Evolutionary conservation across 2,888 invertebrate species (phyloP).

Genomic region (Polydrusus cervinus): DNA sequence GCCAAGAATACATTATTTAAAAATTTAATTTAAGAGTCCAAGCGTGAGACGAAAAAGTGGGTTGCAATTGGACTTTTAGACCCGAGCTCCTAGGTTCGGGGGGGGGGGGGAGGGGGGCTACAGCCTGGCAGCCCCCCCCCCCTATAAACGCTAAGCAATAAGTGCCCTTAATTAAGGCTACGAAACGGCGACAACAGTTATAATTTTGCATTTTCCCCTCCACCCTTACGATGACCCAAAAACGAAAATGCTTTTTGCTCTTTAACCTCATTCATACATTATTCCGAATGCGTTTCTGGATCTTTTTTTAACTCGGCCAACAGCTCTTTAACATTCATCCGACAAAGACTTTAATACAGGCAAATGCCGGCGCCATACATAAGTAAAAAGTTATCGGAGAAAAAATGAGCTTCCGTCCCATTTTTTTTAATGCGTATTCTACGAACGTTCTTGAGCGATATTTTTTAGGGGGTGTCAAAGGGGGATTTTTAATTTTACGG

Average conservation of each 20-base stretch:
- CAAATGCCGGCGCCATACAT: slow-evolving; percentile 39
- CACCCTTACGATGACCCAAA: not conserved
- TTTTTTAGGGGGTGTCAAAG: slow-evolving; percentile 9
- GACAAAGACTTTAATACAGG: slow-evolving; percentile 30
- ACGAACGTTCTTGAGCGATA: not conserved
- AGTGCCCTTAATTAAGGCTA: too few relatives aligned
- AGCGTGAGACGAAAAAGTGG: too few relatives aligned
- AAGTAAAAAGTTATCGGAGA: slow-evolving; percentile 10
- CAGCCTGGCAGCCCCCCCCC: too few relatives aligned
- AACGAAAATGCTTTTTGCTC: not conserved
- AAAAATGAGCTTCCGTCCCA: slow-evolving; percentile 25
- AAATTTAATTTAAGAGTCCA: too few relatives aligned
- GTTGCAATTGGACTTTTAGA: too few relatives aligned
- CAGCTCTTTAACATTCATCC: slow-evolving; percentile 32
- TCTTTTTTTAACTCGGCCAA: slow-evolving; percentile 37
- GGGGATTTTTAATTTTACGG: slow-evolving; percentile 1
- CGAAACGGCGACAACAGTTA: too few relatives aligned
- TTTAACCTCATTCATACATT: slow-evolving; percentile 19
- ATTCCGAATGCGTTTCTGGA: slow-evolving; percentile 28
- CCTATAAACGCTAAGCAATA: too few relatives aligned
- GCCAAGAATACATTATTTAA: too few relatives aligned
- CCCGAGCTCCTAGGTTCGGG: too few relatives aligned
- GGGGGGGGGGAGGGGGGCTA: too few relatives aligned
- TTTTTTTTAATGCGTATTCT: slow-evolving; percentile 21
- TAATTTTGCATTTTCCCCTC: not conserved